Evolutionary conservation across 2,113 vertebrate species (phyloP).

Genomic region (Limnothrissa miodon): DNA sequence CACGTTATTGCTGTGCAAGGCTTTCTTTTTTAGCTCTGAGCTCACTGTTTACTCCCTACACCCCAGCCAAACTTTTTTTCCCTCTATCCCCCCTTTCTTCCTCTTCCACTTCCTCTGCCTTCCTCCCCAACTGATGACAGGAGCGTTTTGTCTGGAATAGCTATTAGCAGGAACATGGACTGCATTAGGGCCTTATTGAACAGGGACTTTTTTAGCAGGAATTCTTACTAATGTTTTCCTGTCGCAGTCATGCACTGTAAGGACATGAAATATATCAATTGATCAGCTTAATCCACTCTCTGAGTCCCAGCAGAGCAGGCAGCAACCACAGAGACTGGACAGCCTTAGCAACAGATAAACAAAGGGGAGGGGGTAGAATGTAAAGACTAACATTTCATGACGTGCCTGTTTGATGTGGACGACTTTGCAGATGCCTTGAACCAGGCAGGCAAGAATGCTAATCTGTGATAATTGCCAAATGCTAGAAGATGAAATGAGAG

Average conservation of each 20-base stretch:
- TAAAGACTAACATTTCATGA: conserved; percentile 60
- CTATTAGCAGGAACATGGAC: conserved; percentile 39
- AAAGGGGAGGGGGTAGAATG: conserved; percentile 49
- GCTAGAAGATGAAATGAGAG: conserved; percentile 13
- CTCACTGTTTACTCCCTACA: conserved; percentile 55
- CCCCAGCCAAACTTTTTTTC: conserved; percentile 54
- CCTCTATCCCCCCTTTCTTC: background rate
- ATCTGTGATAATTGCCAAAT: conserved; percentile 57
- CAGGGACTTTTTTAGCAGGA: conserved; percentile 25
- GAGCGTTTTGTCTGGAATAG: conserved; percentile 40
- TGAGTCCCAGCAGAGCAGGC: conserved; percentile 49
- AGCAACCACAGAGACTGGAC: conserved; percentile 51
- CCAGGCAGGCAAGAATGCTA: conserved; percentile 59
- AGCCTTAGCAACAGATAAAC: conserved; percentile 61
- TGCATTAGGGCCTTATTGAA: conserved; percentile 30
- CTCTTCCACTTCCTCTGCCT: conserved; percentile 32
- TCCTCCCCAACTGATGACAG: conserved; percentile 35
- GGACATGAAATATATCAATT: conserved; percentile 56
- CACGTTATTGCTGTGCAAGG: conserved; percentile 72
- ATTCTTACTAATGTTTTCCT: conserved; percentile 45
- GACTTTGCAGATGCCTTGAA: conserved; percentile 55
- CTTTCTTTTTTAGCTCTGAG: conserved; percentile 63
- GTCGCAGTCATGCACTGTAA: conserved; percentile 42
- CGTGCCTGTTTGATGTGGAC: conserved; percentile 60
- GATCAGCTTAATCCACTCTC: conserved; percentile 54